Conservation (phyloP, 2,888 invertebrate genomes). For the Drosophila paranaensis region DNA sequence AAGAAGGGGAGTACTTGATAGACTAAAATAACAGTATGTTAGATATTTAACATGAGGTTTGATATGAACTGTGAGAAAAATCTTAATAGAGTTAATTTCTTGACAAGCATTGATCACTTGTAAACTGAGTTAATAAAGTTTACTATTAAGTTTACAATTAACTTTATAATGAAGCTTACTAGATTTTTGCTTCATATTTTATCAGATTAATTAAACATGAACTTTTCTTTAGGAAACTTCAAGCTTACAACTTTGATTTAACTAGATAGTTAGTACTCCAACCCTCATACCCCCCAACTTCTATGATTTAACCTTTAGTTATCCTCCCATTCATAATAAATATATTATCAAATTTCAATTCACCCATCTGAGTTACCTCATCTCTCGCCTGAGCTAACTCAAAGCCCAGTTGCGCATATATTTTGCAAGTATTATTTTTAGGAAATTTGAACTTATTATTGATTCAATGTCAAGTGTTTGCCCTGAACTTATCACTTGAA, state of each 20-base stretch:
- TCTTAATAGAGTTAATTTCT: background rate
- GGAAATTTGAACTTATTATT: slow-evolving; percentile 68
- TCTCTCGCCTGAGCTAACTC: background rate
- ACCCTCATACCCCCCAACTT: background rate
- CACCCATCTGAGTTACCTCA: background rate
- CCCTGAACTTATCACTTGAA: slow-evolving; percentile 51
- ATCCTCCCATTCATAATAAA: background rate
- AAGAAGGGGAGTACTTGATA: too few relatives aligned
- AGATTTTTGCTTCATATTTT: too few relatives aligned
- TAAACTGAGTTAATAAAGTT: too few relatives aligned
- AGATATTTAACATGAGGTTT: slow-evolving; percentile 1
- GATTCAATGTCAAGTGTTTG: slow-evolving; percentile 76
- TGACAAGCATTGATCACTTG: background rate
- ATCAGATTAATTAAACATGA: too few relatives aligned
- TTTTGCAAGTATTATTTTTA: slow-evolving; percentile 54
- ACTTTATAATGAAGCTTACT: background rate
- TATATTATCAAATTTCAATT: background rate
- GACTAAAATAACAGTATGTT: too few relatives aligned
- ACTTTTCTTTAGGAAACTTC: background rate
- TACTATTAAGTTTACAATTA: too few relatives aligned
- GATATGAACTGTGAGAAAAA: background rate
- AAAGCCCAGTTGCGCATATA: slow-evolving; percentile 36
- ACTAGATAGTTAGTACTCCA: too few relatives aligned
- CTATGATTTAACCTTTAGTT: background rate
- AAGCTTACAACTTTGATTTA: background rate